Conservation (phyloP, 64 coral and sea anemone genomes). For the Pachyseris speciosa region DNA sequence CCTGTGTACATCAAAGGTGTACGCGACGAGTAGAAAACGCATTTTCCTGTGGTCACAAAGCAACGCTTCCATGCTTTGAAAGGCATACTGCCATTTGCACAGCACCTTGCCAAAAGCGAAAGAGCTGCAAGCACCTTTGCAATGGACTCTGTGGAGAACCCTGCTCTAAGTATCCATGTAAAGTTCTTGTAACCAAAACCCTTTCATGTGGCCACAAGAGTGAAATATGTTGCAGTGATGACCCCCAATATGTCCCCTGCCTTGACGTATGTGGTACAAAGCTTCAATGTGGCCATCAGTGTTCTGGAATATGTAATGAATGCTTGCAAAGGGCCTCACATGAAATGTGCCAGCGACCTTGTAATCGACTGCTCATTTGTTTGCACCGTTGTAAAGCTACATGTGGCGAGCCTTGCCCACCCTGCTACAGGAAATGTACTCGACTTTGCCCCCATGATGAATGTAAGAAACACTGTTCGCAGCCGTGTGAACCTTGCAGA, state of each 20-base stretch:
- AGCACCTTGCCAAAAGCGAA: not conserved
- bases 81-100: constrained; percentile 2
- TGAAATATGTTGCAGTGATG: constrained; percentile 27
- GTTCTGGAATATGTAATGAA: constrained; percentile 45
- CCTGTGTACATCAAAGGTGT: not conserved
- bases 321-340: constrained; percentile 53
- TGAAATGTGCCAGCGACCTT: constrained; percentile 55
- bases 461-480: constrained; percentile 36
- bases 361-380: constrained; percentile 53
- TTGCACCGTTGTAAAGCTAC: constrained; percentile 59
- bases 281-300: constrained; percentile 61
- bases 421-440: constrained; percentile 59
- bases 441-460: constrained; percentile 49
- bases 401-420: constrained; percentile 66
- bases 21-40: not conserved
- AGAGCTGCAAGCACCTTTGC: constrained; percentile 19
- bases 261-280: not conserved
- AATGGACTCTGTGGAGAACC: constrained; percentile 39
- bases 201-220: constrained; percentile 57
- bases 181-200: not conserved
- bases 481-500: constrained; percentile 49
- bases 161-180: constrained; percentile 38
- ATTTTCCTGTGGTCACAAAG: constrained; percentile 46
- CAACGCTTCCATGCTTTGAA: not conserved
- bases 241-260: constrained; percentile 14